Evolutionary conservation across 2,797 vertebrate species (phyloP), one percentile per base, ranked within the genome.

Genomic region (Sebastes iracundus): DNA sequence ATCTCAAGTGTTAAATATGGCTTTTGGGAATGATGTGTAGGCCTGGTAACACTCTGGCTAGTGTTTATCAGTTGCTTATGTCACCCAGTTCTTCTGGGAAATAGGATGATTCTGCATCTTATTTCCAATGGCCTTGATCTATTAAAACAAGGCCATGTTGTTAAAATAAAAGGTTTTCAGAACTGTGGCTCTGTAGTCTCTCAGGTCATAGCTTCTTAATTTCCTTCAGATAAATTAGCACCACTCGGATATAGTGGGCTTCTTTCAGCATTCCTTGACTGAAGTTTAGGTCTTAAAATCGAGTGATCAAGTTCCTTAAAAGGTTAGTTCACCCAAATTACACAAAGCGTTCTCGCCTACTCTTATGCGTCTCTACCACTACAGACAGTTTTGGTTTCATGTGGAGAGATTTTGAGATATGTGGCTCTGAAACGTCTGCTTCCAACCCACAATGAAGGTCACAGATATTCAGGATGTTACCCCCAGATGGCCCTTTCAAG

Each of bases 1-100:
- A 10, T 42, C 20, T 66, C 2, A 12, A 63, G 58, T 72, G 38
- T 59, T 75, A 20, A 80, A 63, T 87, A 93, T 93, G 92, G 92
- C 91, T 92, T 91, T 68, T 32, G 18, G 60, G 11, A 33, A 64
- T 27, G 72, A 76, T 20, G n/a, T 42, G 46, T 32, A 27, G 53
- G 18, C 38, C n/a, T 53, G 20, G 65, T 18, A 74, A 71, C 77
- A 80, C 62, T 52, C 74, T 18, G 13, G 23, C 32, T 4, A 42
- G 27, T 62, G 53, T 38, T 52, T 20, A 68, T 55, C 49, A 58
- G 52, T 10, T 20, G 11, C 33, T 35, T 6, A 22, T 7, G 13
- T 72, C 33, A 55, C 18, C 10, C 11, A 22, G 5, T 20, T 27
- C 9, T 53, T 67, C n/a, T 13, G 60, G 25, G 18, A 69, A 69